A percentile compares a stretch with the other conserved stretches of the same genome.
Conservation (phyloP, 2,797 vertebrate genomes). For the Sebastes aleutianus region DNA sequence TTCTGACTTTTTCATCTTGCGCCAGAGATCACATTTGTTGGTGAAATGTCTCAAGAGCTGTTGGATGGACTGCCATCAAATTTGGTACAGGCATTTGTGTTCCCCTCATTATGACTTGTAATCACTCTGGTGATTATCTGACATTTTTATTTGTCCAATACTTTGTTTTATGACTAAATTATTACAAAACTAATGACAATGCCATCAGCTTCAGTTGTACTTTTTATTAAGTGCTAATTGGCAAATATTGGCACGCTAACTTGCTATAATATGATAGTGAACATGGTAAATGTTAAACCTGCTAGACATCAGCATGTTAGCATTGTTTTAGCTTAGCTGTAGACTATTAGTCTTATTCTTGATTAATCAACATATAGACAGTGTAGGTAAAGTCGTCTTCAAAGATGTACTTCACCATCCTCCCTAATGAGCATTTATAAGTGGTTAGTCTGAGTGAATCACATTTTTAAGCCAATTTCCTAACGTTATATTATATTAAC, state of each 20-base stretch:
- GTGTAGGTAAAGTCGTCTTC: neutral
- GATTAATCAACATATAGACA: neutral
- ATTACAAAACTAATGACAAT: neutral
- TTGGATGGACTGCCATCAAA: neutral
- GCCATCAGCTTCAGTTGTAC: neutral
- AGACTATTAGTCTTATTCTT: too few species aligned
- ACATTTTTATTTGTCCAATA: neutral
- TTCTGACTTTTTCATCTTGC: neutral
- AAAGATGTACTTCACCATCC: neutral
- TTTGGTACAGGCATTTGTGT: too few species aligned
- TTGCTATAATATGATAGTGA: neutral
- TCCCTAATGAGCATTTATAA: neutral
- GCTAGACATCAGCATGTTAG: too few species aligned
- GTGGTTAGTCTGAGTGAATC: neutral
- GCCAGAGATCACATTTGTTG: neutral
- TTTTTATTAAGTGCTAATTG: neutral
- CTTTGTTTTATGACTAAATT: neutral
- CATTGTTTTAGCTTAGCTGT: too few species aligned
- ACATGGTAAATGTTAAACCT: neutral
- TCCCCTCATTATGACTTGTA: too few species aligned
- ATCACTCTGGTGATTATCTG: too few species aligned
- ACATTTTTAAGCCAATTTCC: neutral
- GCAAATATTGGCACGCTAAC: neutral
- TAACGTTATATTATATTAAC: neutral
- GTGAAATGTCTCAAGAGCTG: neutral